phyloP scores from a whole-genome alignment of 2,888 invertebrate genomes.

The Oeneis ivallda region DNA sequence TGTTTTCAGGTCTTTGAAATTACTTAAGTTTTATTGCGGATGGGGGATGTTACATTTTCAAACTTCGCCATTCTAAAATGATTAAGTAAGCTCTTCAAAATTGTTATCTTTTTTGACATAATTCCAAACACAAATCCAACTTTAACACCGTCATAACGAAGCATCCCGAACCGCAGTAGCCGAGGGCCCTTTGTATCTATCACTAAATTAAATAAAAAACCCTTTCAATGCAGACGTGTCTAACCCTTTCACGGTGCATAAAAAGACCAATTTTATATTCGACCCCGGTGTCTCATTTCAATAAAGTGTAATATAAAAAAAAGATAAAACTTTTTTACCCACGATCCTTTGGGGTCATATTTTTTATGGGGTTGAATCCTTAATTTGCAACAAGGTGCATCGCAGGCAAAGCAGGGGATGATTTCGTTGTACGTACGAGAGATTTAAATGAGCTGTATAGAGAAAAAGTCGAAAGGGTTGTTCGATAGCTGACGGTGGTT shows the following conservation, averaged over 20 bases:
- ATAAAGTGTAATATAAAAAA: constrained; percentile 69
- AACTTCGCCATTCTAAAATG: constrained; percentile 8
- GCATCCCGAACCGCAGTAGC: constrained; percentile 70
- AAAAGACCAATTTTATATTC: constrained; percentile 80
- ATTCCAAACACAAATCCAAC: constrained; percentile 64
- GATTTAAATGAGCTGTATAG: constrained; percentile 77
- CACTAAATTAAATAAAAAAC: constrained; percentile 50
- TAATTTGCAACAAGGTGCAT: constrained; percentile 82
- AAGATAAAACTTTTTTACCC: constrained; percentile 77
- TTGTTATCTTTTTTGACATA: constrained; percentile 31
- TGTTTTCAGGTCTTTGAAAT: not conserved
- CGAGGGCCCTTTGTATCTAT: constrained; percentile 56
- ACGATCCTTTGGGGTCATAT: constrained; percentile 77
- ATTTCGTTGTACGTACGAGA: constrained; percentile 44
- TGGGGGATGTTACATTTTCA: not conserved
- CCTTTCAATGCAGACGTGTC: constrained; percentile 55
- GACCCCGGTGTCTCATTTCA: constrained; percentile 81
- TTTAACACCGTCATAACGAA: constrained; percentile 75
- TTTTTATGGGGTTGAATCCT: constrained; percentile 74
- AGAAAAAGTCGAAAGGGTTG: constrained; percentile 67
- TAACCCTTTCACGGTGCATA: constrained; percentile 43
- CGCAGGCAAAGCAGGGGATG: constrained; percentile 64
- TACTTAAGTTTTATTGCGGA: not conserved
- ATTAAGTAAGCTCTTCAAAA: constrained; percentile 24
- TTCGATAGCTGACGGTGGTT: constrained; percentile 44